Evolutionary conservation across 2,888 invertebrate species (phyloP), one percentile per base, ranked within the genome.

Genomic region (Cantharis nigra): DNA sequence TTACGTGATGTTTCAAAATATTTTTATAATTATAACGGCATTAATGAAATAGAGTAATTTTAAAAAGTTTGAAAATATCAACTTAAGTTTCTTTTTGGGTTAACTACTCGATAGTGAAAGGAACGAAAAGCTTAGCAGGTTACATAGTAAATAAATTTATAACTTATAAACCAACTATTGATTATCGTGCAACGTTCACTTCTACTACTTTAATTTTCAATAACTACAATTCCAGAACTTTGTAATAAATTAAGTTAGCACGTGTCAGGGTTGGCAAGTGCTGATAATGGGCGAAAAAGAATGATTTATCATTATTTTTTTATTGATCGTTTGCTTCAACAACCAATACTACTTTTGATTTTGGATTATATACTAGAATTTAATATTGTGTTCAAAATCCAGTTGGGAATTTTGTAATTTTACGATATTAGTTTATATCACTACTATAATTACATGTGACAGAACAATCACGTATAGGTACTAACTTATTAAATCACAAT

Each of bases 251-350:
- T 77, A 78, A 73, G 67, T 30, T 77, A 74, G 77, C 78, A 81
- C 78, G 76, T 78, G 81, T 75, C 79, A 75, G 74, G 63, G 78
- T 77, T 81, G 80, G 79, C 80, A 79, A 80, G 78, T 81, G 81
- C 75, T 79, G 79, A 81, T 80, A 80, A 80, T 79, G 75, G 78
- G 78, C 70, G n/a, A 33, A 16, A 64, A 76, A 71, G 63, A 11
- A 63, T 70, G 72, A 78, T 78, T 78, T 67, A 78, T 75, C 72
- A 63, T 16, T 72, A 49, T 33, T 76, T 20, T 62, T 72, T 33
- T 49, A 49, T 49, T 49, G 49, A 49, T 49, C 49, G 49, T 49
- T 49, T 49, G 49, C 49, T 33, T 9, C n/a, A 49, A 49, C 49
- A 49, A 9, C n/a, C n/a, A 49, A 49, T 49, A 49, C n/a, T 49